Evolutionary conservation across 1,140 invertebrate genomes (phyloP).

Genomic region (Carposina sasakii): DNA sequence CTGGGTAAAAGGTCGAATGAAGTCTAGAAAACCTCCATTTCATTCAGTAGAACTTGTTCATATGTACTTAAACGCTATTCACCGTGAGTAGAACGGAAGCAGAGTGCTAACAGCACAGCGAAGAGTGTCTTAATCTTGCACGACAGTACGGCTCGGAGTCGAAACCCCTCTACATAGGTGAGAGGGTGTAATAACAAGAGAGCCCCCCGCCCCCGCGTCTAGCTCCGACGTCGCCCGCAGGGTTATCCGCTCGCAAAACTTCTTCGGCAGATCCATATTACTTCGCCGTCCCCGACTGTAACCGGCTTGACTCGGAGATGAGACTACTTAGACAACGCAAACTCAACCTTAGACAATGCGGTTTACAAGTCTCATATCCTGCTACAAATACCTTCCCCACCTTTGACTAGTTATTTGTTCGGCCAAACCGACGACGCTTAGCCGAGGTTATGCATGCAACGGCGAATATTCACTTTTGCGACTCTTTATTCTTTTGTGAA

Average conservation of each 20-base stretch:
- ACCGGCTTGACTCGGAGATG: constrained; percentile 47
- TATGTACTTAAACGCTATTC: constrained; percentile 44
- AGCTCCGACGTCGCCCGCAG: constrained; percentile 37
- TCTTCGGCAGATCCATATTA: constrained; percentile 57
- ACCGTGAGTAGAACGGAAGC: constrained; percentile 42
- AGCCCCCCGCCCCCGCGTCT: constrained; percentile 33
- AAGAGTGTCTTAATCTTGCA: constrained; percentile 62
- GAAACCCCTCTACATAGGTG: constrained; percentile 62
- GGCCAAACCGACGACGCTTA: too few species aligned
- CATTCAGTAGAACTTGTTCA: too few species aligned
- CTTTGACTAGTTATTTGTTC: too few species aligned
- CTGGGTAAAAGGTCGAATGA: too few species aligned
- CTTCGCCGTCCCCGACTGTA: constrained; percentile 40
- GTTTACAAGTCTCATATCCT: constrained; percentile 20
- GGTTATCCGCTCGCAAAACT: constrained; percentile 58
- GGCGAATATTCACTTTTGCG: too few species aligned
- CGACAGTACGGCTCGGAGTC: constrained; percentile 52
- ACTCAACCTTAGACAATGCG: constrained; percentile 27
- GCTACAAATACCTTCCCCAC: constrained; percentile 1
- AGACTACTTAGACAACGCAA: constrained; percentile 31
- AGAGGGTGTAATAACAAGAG: constrained; percentile 68
- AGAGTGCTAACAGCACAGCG: constrained; percentile 52
- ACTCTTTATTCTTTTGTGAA: too few species aligned
- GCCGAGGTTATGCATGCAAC: too few species aligned
- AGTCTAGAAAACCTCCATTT: too few species aligned